Conservation (phyloP, 1,140 invertebrate species). For the Rhopalosiphum padi region DNA sequence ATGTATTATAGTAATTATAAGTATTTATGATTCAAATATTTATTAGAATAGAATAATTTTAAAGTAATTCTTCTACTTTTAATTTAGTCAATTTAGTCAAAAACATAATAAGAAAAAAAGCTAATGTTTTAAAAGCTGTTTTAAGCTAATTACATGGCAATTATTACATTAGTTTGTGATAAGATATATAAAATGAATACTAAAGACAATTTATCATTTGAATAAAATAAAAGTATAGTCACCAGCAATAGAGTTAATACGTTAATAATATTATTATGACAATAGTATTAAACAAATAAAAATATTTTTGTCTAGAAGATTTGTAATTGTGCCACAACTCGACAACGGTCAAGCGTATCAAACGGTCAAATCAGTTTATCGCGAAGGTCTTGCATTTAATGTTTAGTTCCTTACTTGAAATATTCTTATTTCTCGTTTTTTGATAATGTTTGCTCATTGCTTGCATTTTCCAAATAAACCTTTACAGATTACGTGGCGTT, state of each 20-base stretch:
- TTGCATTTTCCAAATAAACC: not conserved
- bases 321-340: too few relatives aligned
- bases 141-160: not conserved
- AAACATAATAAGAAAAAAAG: too few relatives aligned
- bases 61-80: too few relatives aligned
- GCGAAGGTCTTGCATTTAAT: not conserved
- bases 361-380: not conserved
- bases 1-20: too few relatives aligned
- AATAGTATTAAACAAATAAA: not conserved
- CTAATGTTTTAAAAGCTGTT: too few relatives aligned
- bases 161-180: not conserved
- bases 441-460: not conserved
- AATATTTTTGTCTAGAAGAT: not conserved
- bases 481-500: not conserved
- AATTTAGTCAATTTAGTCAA: not conserved
- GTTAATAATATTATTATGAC: too few relatives aligned
- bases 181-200: not conserved
- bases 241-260: not conserved
- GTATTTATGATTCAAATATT: too few relatives aligned
- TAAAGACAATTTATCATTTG: not conserved
- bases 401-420: not conserved
- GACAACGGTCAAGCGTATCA: not conserved
- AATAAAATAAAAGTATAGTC: not conserved
- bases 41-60: too few relatives aligned
- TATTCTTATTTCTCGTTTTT: not conserved